Conservation (phyloP, 23 tunicate species). For the Trididemnum clinides region DNA sequence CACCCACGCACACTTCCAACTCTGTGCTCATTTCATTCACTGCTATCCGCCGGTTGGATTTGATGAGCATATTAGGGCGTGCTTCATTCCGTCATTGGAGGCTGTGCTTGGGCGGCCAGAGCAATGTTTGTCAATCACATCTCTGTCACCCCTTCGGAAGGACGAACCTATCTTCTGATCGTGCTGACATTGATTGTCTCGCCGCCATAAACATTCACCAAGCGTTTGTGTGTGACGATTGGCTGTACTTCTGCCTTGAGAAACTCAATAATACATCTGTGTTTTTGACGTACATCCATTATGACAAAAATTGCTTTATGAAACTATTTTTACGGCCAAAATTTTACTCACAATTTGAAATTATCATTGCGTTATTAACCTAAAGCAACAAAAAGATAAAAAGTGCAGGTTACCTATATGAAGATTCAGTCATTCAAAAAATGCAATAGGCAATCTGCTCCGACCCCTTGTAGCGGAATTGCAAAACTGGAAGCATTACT, state of each 20-base stretch:
- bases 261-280: neutral
- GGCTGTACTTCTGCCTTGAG: neutral
- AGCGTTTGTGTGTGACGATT: neutral
- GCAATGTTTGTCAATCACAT: neutral
- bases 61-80: neutral
- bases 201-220: neutral
- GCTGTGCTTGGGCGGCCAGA: neutral
- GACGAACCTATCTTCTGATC: neutral
- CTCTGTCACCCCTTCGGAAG: neutral
- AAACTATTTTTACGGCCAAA: neutral
- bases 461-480: neutral
- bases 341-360: too few relatives aligned
- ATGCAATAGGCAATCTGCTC: neutral
- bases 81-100: neutral
- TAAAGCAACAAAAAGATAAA: too few relatives aligned
- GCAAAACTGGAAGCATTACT: neutral
- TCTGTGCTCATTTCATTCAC: too few relatives aligned
- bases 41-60: too few relatives aligned
- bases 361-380: neutral
- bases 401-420: neutral
- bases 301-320: neutral
- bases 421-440: neutral
- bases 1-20: neutral
- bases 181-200: too few relatives aligned
- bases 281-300: neutral